A percentile compares a stretch with the other conserved stretches of the same genome.
phyloP scores from a whole-genome alignment of 2,888 invertebrate genomes.

The Ellobium chinense region DNA sequence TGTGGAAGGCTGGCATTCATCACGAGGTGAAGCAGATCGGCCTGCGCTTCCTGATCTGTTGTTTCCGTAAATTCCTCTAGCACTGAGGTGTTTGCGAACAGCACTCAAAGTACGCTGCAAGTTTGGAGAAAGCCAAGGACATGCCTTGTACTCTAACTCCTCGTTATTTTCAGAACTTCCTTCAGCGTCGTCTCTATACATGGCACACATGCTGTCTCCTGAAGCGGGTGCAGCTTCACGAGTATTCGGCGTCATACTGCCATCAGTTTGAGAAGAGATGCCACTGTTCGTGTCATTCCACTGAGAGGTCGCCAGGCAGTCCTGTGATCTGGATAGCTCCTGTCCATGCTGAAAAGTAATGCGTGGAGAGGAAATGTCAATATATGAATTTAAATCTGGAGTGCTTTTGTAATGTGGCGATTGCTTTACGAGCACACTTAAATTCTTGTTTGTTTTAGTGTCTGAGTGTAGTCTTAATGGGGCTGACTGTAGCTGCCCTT shows the following conservation, averaged over 20 bases:
- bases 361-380: not conserved
- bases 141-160: not conserved
- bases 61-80: not conserved
- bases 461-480: not conserved
- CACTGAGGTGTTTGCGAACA: not conserved
- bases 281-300: too few species aligned
- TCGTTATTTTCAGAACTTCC: not conserved
- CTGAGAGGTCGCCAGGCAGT: not conserved
- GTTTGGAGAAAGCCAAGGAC: slow-evolving; percentile 3
- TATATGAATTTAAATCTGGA: not conserved
- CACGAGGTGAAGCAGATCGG: too few species aligned
- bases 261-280: too few species aligned
- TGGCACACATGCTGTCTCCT: too few species aligned
- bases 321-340: not conserved
- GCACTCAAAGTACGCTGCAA: not conserved
- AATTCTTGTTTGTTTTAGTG: not conserved
- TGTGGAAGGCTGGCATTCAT: too few species aligned
- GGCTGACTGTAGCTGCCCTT: not conserved
- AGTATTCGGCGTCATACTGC: too few species aligned
- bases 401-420: not conserved
- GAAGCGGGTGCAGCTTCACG: too few species aligned
- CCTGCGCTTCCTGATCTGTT: too few species aligned
- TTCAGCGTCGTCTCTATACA: too few species aligned
- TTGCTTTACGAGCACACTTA: too few species aligned
- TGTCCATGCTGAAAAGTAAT: not conserved